A percentile compares a stretch with the other conserved stretches of the same genome.
These are phyloP conservation scores for Clytia hemisphaerica DNA, from an alignment of 30 jellyfish, hydroid and myxozoan species.

Conservation along the genomic window DNA sequence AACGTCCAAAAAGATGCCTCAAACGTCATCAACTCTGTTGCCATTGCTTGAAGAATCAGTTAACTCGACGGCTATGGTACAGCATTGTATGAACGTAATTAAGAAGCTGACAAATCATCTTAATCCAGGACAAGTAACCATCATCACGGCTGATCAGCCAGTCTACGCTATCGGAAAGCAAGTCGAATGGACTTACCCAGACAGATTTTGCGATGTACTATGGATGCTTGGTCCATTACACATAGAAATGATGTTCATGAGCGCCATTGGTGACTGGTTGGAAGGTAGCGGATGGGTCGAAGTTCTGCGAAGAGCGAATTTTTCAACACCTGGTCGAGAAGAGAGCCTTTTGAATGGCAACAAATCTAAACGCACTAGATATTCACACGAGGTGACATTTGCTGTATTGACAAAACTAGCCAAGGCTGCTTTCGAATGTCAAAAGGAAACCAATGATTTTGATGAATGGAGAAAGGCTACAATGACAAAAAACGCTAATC, in stretches of 20 bases:
- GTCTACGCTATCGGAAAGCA: constrained; percentile 13
- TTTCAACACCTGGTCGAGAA: constrained; percentile 10
- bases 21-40: constrained; percentile 10
- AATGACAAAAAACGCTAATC: background rate
- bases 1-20: background rate
- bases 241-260: constrained; percentile 1
- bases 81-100: background rate
- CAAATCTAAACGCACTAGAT: background rate
- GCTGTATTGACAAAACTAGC: background rate
- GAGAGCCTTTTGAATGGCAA: background rate
- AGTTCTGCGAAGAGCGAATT: background rate
- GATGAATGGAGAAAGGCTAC: background rate
- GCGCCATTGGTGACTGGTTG: constrained; percentile 8
- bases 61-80: constrained; percentile 19
- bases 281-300: constrained; percentile 16
- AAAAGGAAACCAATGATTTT: background rate
- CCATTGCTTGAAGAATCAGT: constrained; percentile 18
- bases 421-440: too few relatives aligned
- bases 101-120: background rate
- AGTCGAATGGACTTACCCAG: constrained; percentile 9
- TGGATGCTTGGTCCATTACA: background rate
- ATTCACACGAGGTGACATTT: background rate
- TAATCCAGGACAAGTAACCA: constrained; percentile 18
- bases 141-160: constrained; percentile 9
- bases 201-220: background rate